Base-by-base conservation (phyloP, 1,140 invertebrate genomes). In the Drosophila dunni region DNA sequence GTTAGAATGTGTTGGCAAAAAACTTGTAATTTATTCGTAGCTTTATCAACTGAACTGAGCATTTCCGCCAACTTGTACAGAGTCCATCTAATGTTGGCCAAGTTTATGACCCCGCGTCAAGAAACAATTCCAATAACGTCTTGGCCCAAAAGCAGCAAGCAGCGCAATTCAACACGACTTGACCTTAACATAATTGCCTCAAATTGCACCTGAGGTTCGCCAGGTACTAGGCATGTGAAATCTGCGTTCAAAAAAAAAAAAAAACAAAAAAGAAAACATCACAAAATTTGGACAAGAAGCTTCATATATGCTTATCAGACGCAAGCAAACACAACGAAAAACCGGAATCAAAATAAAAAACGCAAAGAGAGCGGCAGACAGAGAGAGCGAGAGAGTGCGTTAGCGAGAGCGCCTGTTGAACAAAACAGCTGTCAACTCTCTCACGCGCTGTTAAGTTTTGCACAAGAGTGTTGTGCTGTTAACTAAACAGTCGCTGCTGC, bases 331-430 rank as follows among this genome's bases (percentile, higher is more conserved):
- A 62, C 76, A 76, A 67, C 79, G 67, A 78, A 71, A 81, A 84
- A 78, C 81, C 81, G 78, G 81, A 86, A 81, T 86, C 78, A 86
- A 79, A 84, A 85, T 71, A 74, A 78, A 53, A 85, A 83, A 62
- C 36, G 40, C 65, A 53, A 66, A 71, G 61, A 65, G 54, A 44
- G 40, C 8, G 8, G 36, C 34, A 36, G 33, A 7, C 7, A 6
- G 24, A 53, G n/a, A 24, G 15, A 0, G 46, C 24, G 56, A 53
- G 48, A 51, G 24, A 46, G 64, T 67, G 56, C 13, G 38, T n/a
- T 3, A 42, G 33, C n/a, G 38, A 42, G 11, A 42, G 38, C 20
- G 13, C 40, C 46, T 20, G 38, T 15, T 44, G 24, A 44, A 40
- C 45, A 50, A 13, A 45, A 65, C 62, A 54, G 58, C 40, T 62